phyloP scores from a whole-genome alignment of 1,140 invertebrate genomes.

The Tyrophagus putrescentiae region DNA sequence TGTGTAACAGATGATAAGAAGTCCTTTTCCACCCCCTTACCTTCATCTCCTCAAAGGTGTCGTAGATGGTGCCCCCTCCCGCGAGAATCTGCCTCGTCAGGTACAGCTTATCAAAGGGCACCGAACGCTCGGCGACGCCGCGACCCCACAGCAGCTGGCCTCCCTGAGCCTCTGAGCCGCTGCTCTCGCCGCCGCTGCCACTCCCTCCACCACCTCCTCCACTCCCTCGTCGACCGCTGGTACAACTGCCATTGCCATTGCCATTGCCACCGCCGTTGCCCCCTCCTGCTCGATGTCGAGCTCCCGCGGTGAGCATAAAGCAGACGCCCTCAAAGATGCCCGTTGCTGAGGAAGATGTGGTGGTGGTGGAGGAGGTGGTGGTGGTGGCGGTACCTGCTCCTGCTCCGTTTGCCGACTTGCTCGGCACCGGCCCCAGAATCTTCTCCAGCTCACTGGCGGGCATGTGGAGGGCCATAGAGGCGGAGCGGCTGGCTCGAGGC shows the following conservation, averaged over 20 bases:
- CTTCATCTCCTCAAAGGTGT: conserved; percentile 29
- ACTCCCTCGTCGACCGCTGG: no score
- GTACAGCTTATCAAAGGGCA: conserved; percentile 32
- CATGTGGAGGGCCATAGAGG: background rate
- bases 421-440: conserved; percentile 15
- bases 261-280: background rate
- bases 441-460: conserved; percentile 12
- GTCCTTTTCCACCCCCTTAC: no score
- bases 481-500: background rate
- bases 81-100: conserved; percentile 29
- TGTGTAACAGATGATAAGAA: background rate
- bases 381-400: no score
- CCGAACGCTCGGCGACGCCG: conserved; percentile 1
- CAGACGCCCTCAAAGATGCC: background rate
- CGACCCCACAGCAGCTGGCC: background rate
- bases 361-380: no score
- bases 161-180: no score
- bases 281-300: no score
- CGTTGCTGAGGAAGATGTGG: background rate
- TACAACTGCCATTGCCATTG: background rate
- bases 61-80: conserved; percentile 31
- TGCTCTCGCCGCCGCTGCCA: no score
- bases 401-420: no score
- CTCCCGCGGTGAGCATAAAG: conserved; percentile 13
- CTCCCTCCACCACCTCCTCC: no score